Evolutionary conservation across 2,888 invertebrate species (phyloP).

Genomic region (Drosophila hamatofila): DNA sequence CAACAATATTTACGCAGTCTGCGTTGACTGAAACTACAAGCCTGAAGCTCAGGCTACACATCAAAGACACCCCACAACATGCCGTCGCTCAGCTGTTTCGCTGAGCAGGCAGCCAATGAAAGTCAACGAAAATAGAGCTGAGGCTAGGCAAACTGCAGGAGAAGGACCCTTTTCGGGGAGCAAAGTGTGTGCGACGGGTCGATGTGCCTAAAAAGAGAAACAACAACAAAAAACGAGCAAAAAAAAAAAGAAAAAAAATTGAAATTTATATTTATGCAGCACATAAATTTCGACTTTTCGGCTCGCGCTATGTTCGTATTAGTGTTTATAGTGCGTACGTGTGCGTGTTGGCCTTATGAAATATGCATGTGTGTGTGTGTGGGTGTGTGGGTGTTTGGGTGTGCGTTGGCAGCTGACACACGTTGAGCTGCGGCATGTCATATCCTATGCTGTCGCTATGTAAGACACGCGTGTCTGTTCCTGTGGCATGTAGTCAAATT

Average conservation of each 20-base stretch:
- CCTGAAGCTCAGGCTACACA: constrained; percentile 47
- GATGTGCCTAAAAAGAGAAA: constrained; percentile 42
- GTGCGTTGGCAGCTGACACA: constrained; percentile 53
- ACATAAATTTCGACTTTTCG: constrained; percentile 77
- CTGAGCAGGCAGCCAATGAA: constrained; percentile 25
- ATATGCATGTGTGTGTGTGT: constrained; percentile 40
- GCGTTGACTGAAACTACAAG: constrained; percentile 60
- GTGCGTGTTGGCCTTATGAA: constrained; percentile 50
- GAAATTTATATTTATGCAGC: constrained; percentile 79
- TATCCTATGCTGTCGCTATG: constrained; percentile 45
- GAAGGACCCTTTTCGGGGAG: not conserved
- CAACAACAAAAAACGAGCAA: constrained; percentile 8
- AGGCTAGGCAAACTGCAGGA: constrained; percentile 15
- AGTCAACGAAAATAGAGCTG: constrained; percentile 30
- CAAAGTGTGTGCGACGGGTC: constrained; percentile 32
- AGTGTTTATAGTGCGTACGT: constrained; percentile 68
- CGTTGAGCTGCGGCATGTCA: constrained; percentile 55
- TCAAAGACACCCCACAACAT: constrained; percentile 38
- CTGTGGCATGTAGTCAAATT: constrained; percentile 76
- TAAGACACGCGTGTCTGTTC: constrained; percentile 17
- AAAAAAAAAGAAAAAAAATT: constrained; percentile 56
- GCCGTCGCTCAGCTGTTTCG: constrained; percentile 2
- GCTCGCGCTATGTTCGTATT: constrained; percentile 52
- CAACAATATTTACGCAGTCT: constrained; percentile 65
- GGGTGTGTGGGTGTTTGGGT: constrained; percentile 13